Conservation (phyloP, 2,888 invertebrate species). For the Heterodera filipjevi region DNA sequence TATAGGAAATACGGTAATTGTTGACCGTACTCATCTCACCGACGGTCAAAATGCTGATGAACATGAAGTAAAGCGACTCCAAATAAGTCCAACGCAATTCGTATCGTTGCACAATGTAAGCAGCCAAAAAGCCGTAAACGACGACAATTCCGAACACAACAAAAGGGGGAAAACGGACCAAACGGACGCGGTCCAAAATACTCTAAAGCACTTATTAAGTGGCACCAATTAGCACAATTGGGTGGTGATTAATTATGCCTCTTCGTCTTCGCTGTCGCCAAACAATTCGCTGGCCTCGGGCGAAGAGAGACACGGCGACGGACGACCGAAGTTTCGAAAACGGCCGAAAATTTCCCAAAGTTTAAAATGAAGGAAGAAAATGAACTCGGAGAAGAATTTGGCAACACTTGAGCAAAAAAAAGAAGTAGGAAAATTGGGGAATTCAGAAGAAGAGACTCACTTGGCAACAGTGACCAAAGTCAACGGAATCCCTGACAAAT, state of each 20-base stretch:
- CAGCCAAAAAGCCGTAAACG: conserved; percentile 59
- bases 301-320: conserved; percentile 6
- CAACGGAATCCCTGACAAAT: conserved; percentile 71
- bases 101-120: conserved; percentile 48
- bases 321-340: conserved; percentile 45
- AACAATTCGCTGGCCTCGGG: conserved; percentile 46
- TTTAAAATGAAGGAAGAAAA: conserved; percentile 60
- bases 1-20: no score
- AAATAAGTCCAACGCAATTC: conserved; percentile 55
- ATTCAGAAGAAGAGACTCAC: conserved; percentile 39
- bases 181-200: conserved; percentile 55
- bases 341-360: conserved; percentile 57
- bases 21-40: conserved; percentile 44
- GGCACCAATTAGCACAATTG: neutral
- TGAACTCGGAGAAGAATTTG: conserved; percentile 48
- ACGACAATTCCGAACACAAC: conserved; percentile 60
- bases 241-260: conserved; percentile 41
- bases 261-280: conserved; percentile 61
- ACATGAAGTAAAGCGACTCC: conserved; percentile 61
- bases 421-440: neutral
- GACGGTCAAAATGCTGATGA: conserved; percentile 63
- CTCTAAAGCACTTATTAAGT: conserved; percentile 41
- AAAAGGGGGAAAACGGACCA: conserved; percentile 63
- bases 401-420: conserved; percentile 11
- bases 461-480: conserved; percentile 71